Evolutionary conservation across 1,140 invertebrate species (phyloP), one percentile per base, ranked within the genome.

Genomic region (Laodelphax striatellus): DNA sequence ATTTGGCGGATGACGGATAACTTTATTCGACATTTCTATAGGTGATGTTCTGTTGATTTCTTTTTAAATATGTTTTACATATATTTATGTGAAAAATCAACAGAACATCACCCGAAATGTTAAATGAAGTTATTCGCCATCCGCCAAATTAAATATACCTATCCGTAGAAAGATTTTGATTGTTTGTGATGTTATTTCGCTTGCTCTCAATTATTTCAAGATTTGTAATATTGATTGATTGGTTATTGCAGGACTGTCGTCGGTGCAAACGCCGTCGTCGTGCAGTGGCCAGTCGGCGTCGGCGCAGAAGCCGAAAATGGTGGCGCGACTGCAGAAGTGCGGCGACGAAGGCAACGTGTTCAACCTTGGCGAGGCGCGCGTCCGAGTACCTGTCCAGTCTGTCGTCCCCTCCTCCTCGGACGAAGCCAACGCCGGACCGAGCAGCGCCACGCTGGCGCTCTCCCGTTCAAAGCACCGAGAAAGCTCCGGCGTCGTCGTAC

Each of bases 321-420:
- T 53, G 14, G 38, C 52, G 8, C 11, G 19, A 6, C 22, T 31
- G 17, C 21, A 19, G 16, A 52, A 55, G 38, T 6, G 19, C n/a
- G 58, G 19, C n/a, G 58, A 61, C 11, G 58, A 66, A 59, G 64
- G 46, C 57, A 70, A 65, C 66, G 74, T 77, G 9, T 81, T 81
- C 66, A 77, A 78, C 60, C 80, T 80, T 53, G 70, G 73, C 13
- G 79, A 81, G 60, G 74, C 77, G 5, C 68, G 74, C 62, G 78
- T 80, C 28, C 76, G 75, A 59, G 42, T 80, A 79, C 53, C 67
- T 79, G 8, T 77, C 74, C 11, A 77, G 76, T 8, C 60, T 78
- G 11, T 79, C 77, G 1, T 75, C 74, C 0, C 71, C 1, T 71
- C 69, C 1, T 71, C 73, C n/a, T 72, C 71, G 0, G 71, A 71